Evolutionary conservation across 2,888 invertebrate species (phyloP).

Genomic region (Ganaspis brasiliensis): DNA sequence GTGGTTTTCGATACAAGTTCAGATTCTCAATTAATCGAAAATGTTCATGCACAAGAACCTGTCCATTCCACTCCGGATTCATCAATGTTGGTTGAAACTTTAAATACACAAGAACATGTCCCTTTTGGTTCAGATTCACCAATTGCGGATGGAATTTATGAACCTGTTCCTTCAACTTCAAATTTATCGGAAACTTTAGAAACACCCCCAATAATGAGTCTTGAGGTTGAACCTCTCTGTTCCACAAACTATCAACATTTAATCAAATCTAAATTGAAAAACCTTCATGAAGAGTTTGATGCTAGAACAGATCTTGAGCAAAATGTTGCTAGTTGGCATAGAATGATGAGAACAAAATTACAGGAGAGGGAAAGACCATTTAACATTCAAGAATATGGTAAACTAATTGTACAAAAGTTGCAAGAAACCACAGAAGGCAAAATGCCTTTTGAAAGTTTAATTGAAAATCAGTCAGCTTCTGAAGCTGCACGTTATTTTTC

Average conservation of each 20-base stretch:
- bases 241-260: slow-evolving; percentile 62
- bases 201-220: too few relatives aligned
- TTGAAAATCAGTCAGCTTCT: slow-evolving; percentile 80
- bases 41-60: too few relatives aligned
- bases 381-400: slow-evolving; percentile 84
- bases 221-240: slow-evolving; percentile 19
- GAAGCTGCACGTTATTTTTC: slow-evolving; percentile 87
- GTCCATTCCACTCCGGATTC: too few relatives aligned
- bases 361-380: slow-evolving; percentile 82
- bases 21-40: too few relatives aligned
- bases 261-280: slow-evolving; percentile 70
- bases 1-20: too few relatives aligned
- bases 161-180: too few relatives aligned
- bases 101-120: too few relatives aligned
- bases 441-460: slow-evolving; percentile 81
- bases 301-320: slow-evolving; percentile 80
- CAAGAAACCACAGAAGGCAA: slow-evolving; percentile 68
- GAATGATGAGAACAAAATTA: slow-evolving; percentile 83
- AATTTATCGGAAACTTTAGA: too few relatives aligned
- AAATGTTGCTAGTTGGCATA: slow-evolving; percentile 84
- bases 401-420: slow-evolving; percentile 81
- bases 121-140: slow-evolving; percentile 61
- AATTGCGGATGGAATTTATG: too few relatives aligned
- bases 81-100: too few relatives aligned
- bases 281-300: slow-evolving; percentile 70